Base-by-base conservation (phyloP, 2,797 vertebrate genomes). In the Enteromius fasciolatus region DNA sequence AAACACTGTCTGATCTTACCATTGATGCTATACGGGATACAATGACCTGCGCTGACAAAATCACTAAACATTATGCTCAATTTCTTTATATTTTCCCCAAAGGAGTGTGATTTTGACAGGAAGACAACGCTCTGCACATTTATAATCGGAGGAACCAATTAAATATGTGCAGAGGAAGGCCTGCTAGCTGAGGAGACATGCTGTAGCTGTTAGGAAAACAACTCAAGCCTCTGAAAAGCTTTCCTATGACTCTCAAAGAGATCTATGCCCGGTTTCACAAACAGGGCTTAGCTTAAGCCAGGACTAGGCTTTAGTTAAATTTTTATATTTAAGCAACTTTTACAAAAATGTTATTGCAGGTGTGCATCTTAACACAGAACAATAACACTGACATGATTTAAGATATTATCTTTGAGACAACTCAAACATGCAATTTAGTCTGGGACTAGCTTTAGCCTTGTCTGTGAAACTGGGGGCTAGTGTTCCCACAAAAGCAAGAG, bases 171-270 rank as follows among this genome's bases (percentile, higher is more conserved):
- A 12, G 67, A 79, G 61, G 64, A 64, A 82, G 36, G 8, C 20
- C 44, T 64, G 14, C 72, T 64, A 39, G 36, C 75, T 44, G 23
- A 69, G 5, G 1, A 80, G 44, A 28, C 14, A 4, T 44, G 48
- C 52, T 59, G 23, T 72, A 76, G 73, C 44, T 52, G 18, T 73
- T 77, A 78, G 67, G 59, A 66, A 75, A 82, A 73, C 80, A 28
- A 15, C 44, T 68, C 75, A 52, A 50, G 48, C 39, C 23, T 67
- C 36, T 66, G 46, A 25, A 81, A 57, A 33, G 44, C 76, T 68
- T 85, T 67, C 11, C 36, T 68, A 28, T 15, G 36, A 20, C 59
- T 76, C n/a, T 66, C 14, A 12, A 64, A 68, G 28, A 46, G 61
- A 74, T 31, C 77, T 67, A 39, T 6, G 6, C 36, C 36, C 36